A percentile compares a stretch with the other conserved stretches of the same genome.
phyloP scores from a whole-genome alignment of 2,888 invertebrate genomes.

The Reticulitermes lucifugus region DNA sequence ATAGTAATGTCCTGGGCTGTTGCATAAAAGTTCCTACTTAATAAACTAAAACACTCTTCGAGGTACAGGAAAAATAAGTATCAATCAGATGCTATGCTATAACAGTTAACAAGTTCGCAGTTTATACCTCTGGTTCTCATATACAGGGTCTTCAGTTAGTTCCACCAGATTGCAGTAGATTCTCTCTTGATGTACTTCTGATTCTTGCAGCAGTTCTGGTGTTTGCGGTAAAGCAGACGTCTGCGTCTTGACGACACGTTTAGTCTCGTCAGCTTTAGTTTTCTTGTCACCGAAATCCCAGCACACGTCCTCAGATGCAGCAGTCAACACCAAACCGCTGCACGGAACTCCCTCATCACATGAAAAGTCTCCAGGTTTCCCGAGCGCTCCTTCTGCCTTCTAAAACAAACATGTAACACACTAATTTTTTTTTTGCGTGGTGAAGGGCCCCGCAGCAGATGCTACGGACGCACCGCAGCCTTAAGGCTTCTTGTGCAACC shows the following conservation, averaged over 20 bases:
- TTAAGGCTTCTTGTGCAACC: too few relatives aligned
- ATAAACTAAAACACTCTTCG: too few relatives aligned
- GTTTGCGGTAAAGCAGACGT: neutral
- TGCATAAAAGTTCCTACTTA: too few relatives aligned
- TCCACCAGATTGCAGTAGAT: conserved; percentile 7
- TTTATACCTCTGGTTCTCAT: conserved; percentile 23
- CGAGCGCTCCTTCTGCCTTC: conserved; percentile 29
- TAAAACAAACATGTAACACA: neutral
- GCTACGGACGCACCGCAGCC: too few relatives aligned
- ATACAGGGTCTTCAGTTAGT: neutral
- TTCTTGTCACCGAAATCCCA: conserved; percentile 42
- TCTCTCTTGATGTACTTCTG: neutral
- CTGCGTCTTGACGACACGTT: too few relatives aligned
- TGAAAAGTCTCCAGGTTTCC: conserved; percentile 4
- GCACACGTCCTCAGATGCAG: conserved; percentile 21
- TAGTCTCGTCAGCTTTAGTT: neutral
- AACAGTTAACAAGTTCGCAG: neutral
- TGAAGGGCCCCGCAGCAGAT: too few relatives aligned
- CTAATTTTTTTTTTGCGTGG: too few relatives aligned
- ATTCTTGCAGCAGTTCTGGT: neutral
- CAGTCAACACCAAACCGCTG: neutral
- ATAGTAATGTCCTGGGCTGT: too few relatives aligned
- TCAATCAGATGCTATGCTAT: neutral
- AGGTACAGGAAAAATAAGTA: too few relatives aligned
- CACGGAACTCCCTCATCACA: neutral